phyloP scores from a whole-genome alignment of 2,888 invertebrate genomes.

The Lampropteryx suffumata region DNA sequence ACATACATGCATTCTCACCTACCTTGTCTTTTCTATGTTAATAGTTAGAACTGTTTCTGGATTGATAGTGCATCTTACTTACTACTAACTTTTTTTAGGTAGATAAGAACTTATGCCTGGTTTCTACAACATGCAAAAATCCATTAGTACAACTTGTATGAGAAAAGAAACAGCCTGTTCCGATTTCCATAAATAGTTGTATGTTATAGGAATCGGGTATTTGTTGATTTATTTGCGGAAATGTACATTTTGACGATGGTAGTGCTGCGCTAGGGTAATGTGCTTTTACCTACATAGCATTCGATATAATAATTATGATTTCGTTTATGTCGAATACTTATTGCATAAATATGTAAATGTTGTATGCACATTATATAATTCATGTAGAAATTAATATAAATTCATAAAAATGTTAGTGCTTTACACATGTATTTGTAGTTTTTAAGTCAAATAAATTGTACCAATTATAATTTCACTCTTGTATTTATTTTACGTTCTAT shows the following conservation, averaged over 20 bases:
- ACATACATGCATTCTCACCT: too few relatives aligned
- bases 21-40: too few relatives aligned
- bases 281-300: slow-evolving; percentile 1
- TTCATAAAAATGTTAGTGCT: slow-evolving; percentile 51
- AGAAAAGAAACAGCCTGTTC: too few relatives aligned
- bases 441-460: slow-evolving; percentile 73
- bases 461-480: slow-evolving; percentile 38
- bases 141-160: too few relatives aligned
- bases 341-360: slow-evolving; percentile 24
- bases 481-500: slow-evolving; percentile 9
- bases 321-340: slow-evolving; percentile 16
- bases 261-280: slow-evolving; percentile 6
- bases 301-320: slow-evolving; percentile 18
- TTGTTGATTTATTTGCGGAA: not conserved
- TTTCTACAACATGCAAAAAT: too few relatives aligned
- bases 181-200: too few relatives aligned
- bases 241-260: slow-evolving; percentile 5
- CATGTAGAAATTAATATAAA: slow-evolving; percentile 26
- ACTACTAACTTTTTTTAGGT: too few relatives aligned
- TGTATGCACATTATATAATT: slow-evolving; percentile 27
- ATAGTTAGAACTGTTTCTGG: too few relatives aligned
- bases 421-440: slow-evolving; percentile 68
- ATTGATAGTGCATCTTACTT: too few relatives aligned
- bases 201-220: not conserved
- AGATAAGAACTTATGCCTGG: too few relatives aligned